These are phyloP conservation scores for Nemotelus nigrinus DNA, from an alignment of 2,888 invertebrate genomes.

Conservation along the genomic window DNA sequence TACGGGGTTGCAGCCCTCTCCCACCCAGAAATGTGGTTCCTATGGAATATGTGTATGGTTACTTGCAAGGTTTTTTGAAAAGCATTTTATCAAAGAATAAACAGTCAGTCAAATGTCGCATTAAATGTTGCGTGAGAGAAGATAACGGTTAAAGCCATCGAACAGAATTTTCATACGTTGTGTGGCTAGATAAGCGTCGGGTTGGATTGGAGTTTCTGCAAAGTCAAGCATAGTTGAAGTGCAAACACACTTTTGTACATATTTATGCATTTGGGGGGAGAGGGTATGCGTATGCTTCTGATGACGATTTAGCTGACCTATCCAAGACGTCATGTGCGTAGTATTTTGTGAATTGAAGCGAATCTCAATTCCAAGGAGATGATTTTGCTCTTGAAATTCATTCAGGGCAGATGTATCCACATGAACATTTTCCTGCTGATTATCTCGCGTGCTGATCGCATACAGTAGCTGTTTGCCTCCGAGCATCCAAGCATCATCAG, in stretches of 20 bases:
- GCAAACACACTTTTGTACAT: too few species aligned
- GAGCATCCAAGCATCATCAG: conserved; percentile 31
- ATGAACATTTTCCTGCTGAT: conserved; percentile 33
- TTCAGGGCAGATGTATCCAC: too few species aligned
- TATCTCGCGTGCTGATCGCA: conserved; percentile 50
- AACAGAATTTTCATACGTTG: conserved; percentile 23
- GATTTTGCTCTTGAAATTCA: too few species aligned
- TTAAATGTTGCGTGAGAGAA: conserved; percentile 53
- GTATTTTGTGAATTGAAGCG: too few species aligned
- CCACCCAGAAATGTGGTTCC: neutral
- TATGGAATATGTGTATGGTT: neutral
- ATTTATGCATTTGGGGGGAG: too few species aligned
- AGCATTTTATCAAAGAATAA: conserved; percentile 20
- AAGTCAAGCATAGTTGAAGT: too few species aligned
- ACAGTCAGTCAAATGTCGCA: conserved; percentile 54
- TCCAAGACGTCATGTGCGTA: too few species aligned
- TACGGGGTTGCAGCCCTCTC: conserved; percentile 18
- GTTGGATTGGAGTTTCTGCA: too few species aligned
- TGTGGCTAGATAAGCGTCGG: conserved; percentile 45
- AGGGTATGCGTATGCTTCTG: too few species aligned
- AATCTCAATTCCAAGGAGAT: too few species aligned
- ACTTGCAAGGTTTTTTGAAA: neutral
- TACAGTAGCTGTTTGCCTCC: conserved; percentile 38
- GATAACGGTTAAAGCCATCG: conserved; percentile 33
- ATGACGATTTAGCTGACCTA: too few species aligned